Conservation (phyloP, 1,140 invertebrate species). For the Pseudomyrmex cubaensis region DNA sequence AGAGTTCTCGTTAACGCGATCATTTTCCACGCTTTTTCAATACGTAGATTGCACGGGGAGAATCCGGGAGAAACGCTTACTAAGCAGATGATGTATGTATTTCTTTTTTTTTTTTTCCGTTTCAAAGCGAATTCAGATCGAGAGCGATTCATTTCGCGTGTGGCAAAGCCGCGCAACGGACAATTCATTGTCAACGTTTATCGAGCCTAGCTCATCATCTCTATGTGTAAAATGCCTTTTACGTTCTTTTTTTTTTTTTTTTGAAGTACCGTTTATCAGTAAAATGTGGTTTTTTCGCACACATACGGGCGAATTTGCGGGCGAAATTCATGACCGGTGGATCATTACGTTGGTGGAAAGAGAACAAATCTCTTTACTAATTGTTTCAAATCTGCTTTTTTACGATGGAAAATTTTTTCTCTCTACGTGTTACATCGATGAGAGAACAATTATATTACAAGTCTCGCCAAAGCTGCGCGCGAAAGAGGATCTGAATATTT, state of each 20-base stretch:
- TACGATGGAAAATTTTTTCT: neutral
- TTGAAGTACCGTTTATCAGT: constrained; percentile 18
- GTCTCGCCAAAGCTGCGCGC: no score
- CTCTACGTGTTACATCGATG: neutral
- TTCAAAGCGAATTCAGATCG: constrained; percentile 30
- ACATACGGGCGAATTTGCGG: constrained; percentile 60
- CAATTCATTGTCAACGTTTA: neutral
- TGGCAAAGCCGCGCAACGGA: neutral
- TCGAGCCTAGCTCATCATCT: constrained; percentile 16
- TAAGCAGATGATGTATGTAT: neutral
- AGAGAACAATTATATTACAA: neutral
- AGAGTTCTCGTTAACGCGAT: constrained; percentile 48
- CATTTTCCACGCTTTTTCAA: constrained; percentile 15
- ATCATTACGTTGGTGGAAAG: constrained; percentile 47
- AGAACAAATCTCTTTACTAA: constrained; percentile 40
- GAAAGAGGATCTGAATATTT: neutral
- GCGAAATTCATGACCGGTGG: neutral
- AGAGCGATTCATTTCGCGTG: neutral
- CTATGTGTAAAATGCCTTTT: no score
- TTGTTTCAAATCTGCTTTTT: constrained; percentile 51
- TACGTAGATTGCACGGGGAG: neutral
- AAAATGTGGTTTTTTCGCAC: constrained; percentile 40
- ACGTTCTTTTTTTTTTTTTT: no score
- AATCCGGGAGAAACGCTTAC: constrained; percentile 15
- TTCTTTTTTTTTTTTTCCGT: neutral